These are phyloP conservation scores for Leptogaster cylindrica DNA, from an alignment of 2,888 invertebrate species.

Conservation along the genomic window DNA sequence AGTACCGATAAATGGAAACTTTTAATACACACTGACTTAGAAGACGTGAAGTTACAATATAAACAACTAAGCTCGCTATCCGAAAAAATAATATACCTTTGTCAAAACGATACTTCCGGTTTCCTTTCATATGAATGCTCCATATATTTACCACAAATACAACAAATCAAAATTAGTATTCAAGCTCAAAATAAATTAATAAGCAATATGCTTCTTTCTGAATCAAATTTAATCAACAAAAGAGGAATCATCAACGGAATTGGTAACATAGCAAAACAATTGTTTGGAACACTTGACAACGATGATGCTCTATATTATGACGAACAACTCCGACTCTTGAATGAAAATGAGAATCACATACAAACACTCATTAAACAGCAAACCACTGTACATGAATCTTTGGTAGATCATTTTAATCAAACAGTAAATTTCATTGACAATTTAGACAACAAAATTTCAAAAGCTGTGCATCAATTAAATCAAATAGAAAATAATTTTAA, in stretches of 20 bases:
- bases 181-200: background rate
- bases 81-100: background rate
- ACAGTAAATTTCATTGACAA: background rate
- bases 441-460: no score
- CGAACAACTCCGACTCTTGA: background rate
- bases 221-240: background rate
- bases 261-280: background rate
- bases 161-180: background rate
- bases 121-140: no score
- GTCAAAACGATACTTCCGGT: no score
- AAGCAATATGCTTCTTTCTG: background rate
- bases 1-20: slow-evolving; percentile 3
- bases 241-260: background rate
- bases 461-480: no score
- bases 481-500: no score
- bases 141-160: background rate
- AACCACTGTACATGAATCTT: slow-evolving; percentile 2
- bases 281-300: slow-evolving; percentile 12
- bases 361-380: background rate
- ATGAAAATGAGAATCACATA: slow-evolving; percentile 15
- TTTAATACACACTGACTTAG: background rate
- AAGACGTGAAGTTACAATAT: background rate
- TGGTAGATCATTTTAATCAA: slow-evolving; percentile 3
- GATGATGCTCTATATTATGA: slow-evolving; percentile 9
- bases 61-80: background rate